Evolutionary conservation across 2,888 invertebrate genomes (phyloP).

Genomic region (Eupithecia subfuscata): DNA sequence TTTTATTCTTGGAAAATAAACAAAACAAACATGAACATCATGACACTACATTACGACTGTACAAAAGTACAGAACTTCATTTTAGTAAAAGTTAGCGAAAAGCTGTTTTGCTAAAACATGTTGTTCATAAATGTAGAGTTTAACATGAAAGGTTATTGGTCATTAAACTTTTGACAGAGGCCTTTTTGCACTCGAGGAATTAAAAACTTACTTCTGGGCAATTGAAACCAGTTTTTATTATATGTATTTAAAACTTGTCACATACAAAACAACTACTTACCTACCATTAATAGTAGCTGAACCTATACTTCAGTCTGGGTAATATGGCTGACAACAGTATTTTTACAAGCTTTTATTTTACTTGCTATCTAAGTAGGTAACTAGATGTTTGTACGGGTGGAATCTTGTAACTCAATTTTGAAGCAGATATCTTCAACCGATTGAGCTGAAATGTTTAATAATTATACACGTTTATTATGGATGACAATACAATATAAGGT

Average conservation of each 20-base stretch:
- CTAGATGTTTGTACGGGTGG: no score
- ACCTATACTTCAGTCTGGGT: not conserved
- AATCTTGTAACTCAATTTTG: no score
- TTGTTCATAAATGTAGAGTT: not conserved
- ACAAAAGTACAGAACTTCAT: not conserved
- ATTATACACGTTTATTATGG: no score
- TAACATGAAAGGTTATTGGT: not conserved
- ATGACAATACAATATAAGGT: no score
- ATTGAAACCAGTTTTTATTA: conserved; percentile 28
- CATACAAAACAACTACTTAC: not conserved
- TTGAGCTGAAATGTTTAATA: no score
- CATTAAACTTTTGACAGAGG: conserved; percentile 7
- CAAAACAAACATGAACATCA: not conserved
- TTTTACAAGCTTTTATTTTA: no score
- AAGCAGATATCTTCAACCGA: no score
- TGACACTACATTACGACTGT: no score
- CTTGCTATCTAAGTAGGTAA: no score
- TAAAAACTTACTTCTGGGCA: conserved; percentile 12
- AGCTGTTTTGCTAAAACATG: not conserved
- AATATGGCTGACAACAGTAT: no score
- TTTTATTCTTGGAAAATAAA: not conserved
- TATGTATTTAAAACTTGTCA: not conserved
- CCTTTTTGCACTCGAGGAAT: not conserved
- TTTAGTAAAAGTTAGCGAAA: not conserved
- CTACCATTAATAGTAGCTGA: no score